Base-by-base conservation (phyloP, 1,140 invertebrate species). In the Myzus persicae region DNA sequence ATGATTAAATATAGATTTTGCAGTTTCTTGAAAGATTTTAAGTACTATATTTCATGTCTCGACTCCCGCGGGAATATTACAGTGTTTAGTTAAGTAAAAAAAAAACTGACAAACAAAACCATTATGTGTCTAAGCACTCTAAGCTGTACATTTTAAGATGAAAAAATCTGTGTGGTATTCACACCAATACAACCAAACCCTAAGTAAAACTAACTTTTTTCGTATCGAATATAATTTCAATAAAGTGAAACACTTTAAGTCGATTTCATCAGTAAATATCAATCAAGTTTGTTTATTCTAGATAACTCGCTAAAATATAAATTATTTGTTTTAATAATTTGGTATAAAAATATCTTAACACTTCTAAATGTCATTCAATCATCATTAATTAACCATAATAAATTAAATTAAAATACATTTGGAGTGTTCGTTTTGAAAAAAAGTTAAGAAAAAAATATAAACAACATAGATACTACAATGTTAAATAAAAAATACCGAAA, bases 1-100 rank as follows among this genome's bases (percentile, higher is more conserved):
- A 38, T 54, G 90, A 91, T 91, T 91, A 91, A 91, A 91, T 91
- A 91, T 91, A 91, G 90, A 76, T 91, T 91, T 76, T 81, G 67
- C 81, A 82, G 59, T 91, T 76, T 82, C 90, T 81, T 8, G 8
- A 46, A 81, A 31, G 31, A 76, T 11, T 26, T 20, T 91, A n/a
- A 42, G 38, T 67, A 42, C 67, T 91, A 48, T 91, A 82, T 91
- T 91, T 91, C 42, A 82, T 46, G 67, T 36, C 67, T 82, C 7
- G 40, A 26, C n/a, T 91, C 67, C 90, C 67, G 31, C 42, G 67
- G 67, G 67, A 91, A 36, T 91, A 82, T 38, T 81, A n/a, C 38
- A 46, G 31, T 44, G 31, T 31, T 4, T 18, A 42, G 84, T 88
- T 88, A 24, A 59, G 38, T 46, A 48, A 48, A 88, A 88, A 48